A percentile compares a stretch with the other conserved stretches of the same genome.
Evolutionary conservation across 2,113 vertebrate species (phyloP).

Genomic region (Xiphophorus maculatus): DNA sequence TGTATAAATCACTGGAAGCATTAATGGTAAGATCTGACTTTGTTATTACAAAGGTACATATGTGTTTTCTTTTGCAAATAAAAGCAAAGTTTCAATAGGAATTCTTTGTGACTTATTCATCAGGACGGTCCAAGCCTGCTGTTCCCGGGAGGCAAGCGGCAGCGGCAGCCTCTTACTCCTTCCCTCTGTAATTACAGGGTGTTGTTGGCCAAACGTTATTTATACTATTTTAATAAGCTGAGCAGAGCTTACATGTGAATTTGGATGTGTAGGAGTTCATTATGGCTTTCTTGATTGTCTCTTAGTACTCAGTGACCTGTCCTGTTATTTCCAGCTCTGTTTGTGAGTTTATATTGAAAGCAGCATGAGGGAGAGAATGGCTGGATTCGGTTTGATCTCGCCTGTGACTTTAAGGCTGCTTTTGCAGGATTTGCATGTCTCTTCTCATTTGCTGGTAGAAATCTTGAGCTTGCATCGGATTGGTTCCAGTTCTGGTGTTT

Average conservation of each 20-base stretch:
- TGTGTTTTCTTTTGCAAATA: slow-evolving; percentile 5
- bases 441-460: slow-evolving; percentile 33
- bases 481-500: slow-evolving; percentile 26
- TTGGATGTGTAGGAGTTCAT: slow-evolving; percentile 52
- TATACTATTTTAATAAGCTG: slow-evolving; percentile 60
- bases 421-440: slow-evolving; percentile 3
- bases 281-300: slow-evolving; percentile 39
- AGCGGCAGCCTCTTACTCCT: slow-evolving; percentile 49
- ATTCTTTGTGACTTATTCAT: slow-evolving; percentile 1
- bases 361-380: neutral
- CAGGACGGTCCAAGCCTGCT: slow-evolving; percentile 19
- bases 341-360: neutral
- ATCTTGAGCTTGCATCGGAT: neutral
- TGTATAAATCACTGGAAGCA: neutral
- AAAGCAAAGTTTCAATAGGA: neutral
- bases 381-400: neutral
- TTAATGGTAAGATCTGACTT: neutral
- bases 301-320: neutral
- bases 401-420: slow-evolving; percentile 65
- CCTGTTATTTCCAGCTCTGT: slow-evolving; percentile 4
- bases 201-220: slow-evolving; percentile 66
- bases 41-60: neutral
- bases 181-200: slow-evolving; percentile 71
- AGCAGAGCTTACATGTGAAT: slow-evolving; percentile 44
- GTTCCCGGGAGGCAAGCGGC: slow-evolving; percentile 38